Percentiles rank a stretch among this genome's conserved stretches.
Evolutionary conservation across 1,140 invertebrate genomes (phyloP).

Genomic region (Ostrea edulis): DNA sequence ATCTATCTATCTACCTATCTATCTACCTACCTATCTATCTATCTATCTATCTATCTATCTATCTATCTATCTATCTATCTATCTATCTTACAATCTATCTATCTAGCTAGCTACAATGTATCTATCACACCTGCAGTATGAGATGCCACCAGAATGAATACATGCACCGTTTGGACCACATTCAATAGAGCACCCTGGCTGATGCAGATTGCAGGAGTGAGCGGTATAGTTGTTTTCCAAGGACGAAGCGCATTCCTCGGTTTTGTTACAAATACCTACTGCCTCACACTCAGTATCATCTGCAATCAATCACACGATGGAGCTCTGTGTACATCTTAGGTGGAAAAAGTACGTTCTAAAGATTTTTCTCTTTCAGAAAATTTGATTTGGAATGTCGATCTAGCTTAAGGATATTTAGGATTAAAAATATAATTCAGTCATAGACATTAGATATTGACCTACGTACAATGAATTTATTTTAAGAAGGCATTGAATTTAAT

Average conservation of each 20-base stretch:
- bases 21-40: too few species aligned
- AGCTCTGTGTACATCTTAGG: not conserved
- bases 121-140: not conserved
- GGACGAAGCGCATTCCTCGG: not conserved
- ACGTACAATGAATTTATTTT: too few species aligned
- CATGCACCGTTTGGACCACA: constrained; percentile 24
- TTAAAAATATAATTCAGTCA: too few species aligned
- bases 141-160: not conserved
- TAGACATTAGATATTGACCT: too few species aligned
- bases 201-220: not conserved
- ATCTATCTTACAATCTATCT: too few species aligned
- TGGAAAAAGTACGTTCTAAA: not conserved
- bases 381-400: not conserved
- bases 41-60: too few species aligned
- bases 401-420: too few species aligned
- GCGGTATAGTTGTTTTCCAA: not conserved
- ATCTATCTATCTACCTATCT: too few species aligned
- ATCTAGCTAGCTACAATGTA: too few species aligned
- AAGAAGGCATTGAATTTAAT: too few species aligned
- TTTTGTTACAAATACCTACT: not conserved
- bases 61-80: too few species aligned
- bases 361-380: not conserved
- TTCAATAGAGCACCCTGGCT: not conserved
- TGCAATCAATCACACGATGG: not conserved
- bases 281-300: constrained; percentile 15